Base-by-base conservation (phyloP, 2,888 invertebrate genomes). In the Drosophila rellima region DNA sequence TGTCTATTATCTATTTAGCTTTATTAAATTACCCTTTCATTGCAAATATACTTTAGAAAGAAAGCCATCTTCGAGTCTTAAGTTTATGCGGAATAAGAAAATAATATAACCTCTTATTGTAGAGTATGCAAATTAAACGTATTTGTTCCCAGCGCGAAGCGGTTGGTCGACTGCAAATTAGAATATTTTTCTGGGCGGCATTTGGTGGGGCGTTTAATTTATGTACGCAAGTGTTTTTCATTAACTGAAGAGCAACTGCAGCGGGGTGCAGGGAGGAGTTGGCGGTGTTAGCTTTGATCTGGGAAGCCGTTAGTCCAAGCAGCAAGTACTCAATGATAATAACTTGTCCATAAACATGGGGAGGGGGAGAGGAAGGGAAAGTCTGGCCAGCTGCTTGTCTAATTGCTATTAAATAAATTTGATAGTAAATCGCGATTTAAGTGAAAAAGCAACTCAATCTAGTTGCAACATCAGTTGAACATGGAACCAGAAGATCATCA, bases 121-220 rank as follows among this genome's bases (percentile, higher is more conserved):
- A 66, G 44, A 33, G 45, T 18, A 57, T 26, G 20, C 3, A 47
- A 52, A 63, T 42, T 33, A 64, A 77, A 77, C 44, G 52, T 56
- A 67, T 72, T 40, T 59, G n/a, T 42, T 59, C 40, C 17, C 39
- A 55, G 44, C 29, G 17, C 18, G n/a, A 37, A 44, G 56, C 57
- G 29, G 47, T 67, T 60, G 64, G 52, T 20, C 57, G 64, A 51
- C 76, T 70, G 69, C 86, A 85, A 85, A 85, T 82, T 82, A 82
- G 80, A 82, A 82, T 85, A 82, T 79, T 69, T 84, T 66, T 56
- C 78, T 75, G 75, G 76, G 79, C 79, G 62, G 50, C 54, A 63
- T 78, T 77, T 79, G 62, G 64, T 56, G 63, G 70, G 57, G 67
- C 70, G 70, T 74, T 82, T 63, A 82, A 87, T 88, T 88, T 85